Evolutionary conservation across 1,140 invertebrate species (phyloP), one percentile per base, ranked within the genome.

Genomic region (Cyclargus thomasi): DNA sequence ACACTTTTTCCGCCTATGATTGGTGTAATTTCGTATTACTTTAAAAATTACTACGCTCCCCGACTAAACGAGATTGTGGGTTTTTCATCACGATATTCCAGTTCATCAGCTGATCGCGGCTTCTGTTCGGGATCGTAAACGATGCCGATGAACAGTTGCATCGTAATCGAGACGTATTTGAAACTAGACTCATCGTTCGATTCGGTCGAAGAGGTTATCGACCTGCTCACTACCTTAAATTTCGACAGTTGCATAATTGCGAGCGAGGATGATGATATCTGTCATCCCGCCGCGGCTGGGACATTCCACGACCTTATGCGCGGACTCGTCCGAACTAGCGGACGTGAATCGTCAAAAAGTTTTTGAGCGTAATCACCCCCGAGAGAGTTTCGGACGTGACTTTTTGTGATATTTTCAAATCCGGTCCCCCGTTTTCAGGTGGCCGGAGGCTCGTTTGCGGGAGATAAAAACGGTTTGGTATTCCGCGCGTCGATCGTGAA

Each of bases 401-500:
- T 21, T 59, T 59, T 59, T 20, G 17, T 8, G 18, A 5, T 59
- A 59, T 59, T 55, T 18, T 20, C 14, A 18, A 59, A 59, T 59
- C 21, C 8, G 21, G 21, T 59, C 55, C 55, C 55, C 55, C 55
- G 16, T 55, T 59, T 59, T 64, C 62, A 35, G 67, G 67, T 62
- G 65, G 64, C 18, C 53, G 47, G 53, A 21, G 55, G 65, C 57
- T 57, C 53, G 65, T 57, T 66, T 57, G 65, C 53, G 65, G 29
- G 35, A 71, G 71, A 75, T 70, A 70, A 74, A 70, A 66, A 62
- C 29, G 53, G 22, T 64, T 73, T 72, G 47, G 69, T 75, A 75
- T 72, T 74, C 68, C 64, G 73, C 69, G 74, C 71, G 73, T 74
- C 59, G 73, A 75, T 75, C 78, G 82, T 79, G 81, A 81, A 85